Evolutionary conservation across 2,797 vertebrate genomes (phyloP).

Genomic region (Neosilurus mollespiculum): DNA sequence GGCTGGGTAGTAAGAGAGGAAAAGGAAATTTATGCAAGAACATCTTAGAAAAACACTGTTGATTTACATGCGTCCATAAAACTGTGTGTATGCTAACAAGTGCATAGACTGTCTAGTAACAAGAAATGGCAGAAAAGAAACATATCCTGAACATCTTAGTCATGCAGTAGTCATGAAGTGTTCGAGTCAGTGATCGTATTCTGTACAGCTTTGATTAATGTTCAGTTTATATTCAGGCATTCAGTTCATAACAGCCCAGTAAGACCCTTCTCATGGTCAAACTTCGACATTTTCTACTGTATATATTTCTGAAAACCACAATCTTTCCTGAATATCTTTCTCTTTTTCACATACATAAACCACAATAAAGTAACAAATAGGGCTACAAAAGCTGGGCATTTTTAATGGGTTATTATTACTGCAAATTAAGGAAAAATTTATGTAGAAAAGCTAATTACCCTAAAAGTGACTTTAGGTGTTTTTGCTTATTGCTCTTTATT

Average conservation of each 20-base stretch:
- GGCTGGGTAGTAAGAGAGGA: slow-evolving; percentile 37
- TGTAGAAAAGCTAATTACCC: too few species aligned
- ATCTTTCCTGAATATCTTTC: background rate
- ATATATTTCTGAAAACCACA: background rate
- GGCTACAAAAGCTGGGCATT: background rate
- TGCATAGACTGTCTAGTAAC: background rate
- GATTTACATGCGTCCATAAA: slow-evolving; percentile 1
- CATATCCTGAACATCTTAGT: background rate
- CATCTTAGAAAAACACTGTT: slow-evolving; percentile 12
- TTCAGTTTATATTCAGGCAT: background rate
- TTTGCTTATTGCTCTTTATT: background rate
- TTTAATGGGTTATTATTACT: background rate
- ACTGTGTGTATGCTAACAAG: background rate
- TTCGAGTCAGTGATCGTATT: background rate
- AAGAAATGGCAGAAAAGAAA: background rate
- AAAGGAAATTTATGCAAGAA: slow-evolving; percentile 45
- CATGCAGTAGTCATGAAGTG: background rate
- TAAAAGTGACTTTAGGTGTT: background rate
- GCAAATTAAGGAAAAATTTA: background rate
- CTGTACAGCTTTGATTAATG: background rate
- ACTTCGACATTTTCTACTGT: background rate
- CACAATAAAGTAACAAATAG: background rate
- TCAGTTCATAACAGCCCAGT: too few species aligned
- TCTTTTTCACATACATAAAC: background rate
- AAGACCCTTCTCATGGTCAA: background rate